A percentile compares a stretch with the other conserved stretches of the same genome.
These are phyloP conservation scores for Pelmatolapia mariae DNA, from an alignment of 2,113 vertebrate species.

Conservation along the genomic window DNA sequence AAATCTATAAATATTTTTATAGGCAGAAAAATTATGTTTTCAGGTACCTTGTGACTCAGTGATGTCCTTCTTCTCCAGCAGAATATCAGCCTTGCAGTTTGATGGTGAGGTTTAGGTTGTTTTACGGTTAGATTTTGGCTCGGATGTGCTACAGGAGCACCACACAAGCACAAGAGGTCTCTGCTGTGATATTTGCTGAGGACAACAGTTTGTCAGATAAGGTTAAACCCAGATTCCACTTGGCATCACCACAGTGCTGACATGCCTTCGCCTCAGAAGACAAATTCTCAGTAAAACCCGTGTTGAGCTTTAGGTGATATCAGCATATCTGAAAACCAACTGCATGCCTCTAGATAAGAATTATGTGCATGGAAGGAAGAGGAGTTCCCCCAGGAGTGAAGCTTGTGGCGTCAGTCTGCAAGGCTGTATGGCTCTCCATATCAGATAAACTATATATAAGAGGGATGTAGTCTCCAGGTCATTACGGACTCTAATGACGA, in stretches of 20 bases:
- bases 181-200: not conserved
- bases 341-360: not conserved
- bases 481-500: not conserved
- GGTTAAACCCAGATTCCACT: not conserved
- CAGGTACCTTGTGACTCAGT: fast-evolving
- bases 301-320: not conserved
- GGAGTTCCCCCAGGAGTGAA: not conserved
- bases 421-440: not conserved
- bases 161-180: not conserved
- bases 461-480: not conserved
- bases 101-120: not conserved
- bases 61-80: not conserved
- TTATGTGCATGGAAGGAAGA: not conserved
- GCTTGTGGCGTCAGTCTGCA: not conserved
- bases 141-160: fast-evolving
- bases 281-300: not conserved
- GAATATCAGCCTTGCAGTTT: not conserved
- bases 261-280: not conserved
- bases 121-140: not conserved
- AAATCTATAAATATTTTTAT: not conserved
- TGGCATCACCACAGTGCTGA: not conserved
- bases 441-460: not conserved
- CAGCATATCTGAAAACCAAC: not conserved
- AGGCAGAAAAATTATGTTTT: not conserved
- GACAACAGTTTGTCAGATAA: not conserved